Evolutionary conservation across 2,797 vertebrate species (phyloP), one percentile per base, ranked within the genome.

Genomic region (Coilia nasus): DNA sequence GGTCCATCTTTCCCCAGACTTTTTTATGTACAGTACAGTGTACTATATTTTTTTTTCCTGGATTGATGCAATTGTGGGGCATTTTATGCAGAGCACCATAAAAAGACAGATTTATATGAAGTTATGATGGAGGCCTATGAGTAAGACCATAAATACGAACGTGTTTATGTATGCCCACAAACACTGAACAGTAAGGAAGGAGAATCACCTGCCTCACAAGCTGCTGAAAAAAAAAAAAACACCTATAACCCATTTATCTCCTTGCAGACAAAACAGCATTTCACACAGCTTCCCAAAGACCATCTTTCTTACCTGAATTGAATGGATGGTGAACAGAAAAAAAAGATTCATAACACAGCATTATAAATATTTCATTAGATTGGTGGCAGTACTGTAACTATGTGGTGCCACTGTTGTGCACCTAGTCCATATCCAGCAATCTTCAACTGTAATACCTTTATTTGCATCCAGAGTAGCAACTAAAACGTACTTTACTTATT

Each of bases 1-100:
- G 87, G 71, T 86, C n/a, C 57, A 83, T 92, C 87, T 86, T 85
- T 80, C 83, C 85, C 82, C 91, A 87, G 56, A 87, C 86, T 88
- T 89, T 86, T 85, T 57, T 71, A 71, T 35, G 28, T 28, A 71
- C 31, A 17, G 67, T 78, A 78, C 35, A 44, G 90, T 87, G 31
- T 88, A 85, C 83, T 88, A 88, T 86, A 87, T 92, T 86, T 87
- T 64, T 54, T 14, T 14, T 54, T 54, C 14, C 85, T 83, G 41
- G 83, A 87, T 87, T 89, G 75, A 89, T 47, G 21, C 82, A 89
- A 89, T 91, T 89, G 89, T 82, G 47, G 67, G 84, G 85, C 75
- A 89, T 83, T 84, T 88, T 89, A 89, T 80, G 88, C 83, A 87
- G 85, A 91, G 85, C 60, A 59, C 44, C 82, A 83, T 83, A 83